Evolutionary conservation across 1,140 invertebrate species (phyloP).

Genomic region (Pseudoatta argentina): DNA sequence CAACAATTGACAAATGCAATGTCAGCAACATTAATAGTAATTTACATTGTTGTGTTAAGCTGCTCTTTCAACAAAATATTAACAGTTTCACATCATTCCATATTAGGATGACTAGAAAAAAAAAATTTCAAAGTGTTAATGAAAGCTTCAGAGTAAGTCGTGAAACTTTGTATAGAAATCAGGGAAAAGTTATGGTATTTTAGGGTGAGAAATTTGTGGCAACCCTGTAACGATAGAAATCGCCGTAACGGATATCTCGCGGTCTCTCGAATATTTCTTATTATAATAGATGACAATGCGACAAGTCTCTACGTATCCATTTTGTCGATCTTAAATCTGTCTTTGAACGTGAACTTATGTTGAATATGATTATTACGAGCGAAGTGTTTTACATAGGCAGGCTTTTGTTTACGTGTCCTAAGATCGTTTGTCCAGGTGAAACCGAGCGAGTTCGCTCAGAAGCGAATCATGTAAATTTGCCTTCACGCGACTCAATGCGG

Average conservation of each 20-base stretch:
- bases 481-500: slow-evolving; percentile 41
- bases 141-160: no score
- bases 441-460: not conserved
- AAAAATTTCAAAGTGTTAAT: no score
- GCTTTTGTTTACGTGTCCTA: not conserved
- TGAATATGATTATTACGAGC: not conserved
- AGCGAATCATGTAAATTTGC: slow-evolving; percentile 6
- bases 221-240: no score
- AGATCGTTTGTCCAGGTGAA: not conserved
- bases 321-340: not conserved
- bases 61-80: no score
- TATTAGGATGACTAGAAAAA: no score
- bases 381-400: not conserved
- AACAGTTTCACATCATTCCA: no score
- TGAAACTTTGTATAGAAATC: no score
- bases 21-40: no score
- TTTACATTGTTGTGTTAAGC: no score
- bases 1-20: no score
- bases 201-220: no score
- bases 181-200: no score
- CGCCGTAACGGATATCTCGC: not conserved
- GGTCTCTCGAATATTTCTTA: not conserved
- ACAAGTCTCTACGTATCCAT: not conserved
- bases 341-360: not conserved
- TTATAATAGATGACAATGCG: not conserved